Percentiles rank a stretch among this genome's conserved stretches.
Evolutionary conservation across 2,797 vertebrate genomes (phyloP).

Genomic region (Rhinophrynus dorsalis): DNA sequence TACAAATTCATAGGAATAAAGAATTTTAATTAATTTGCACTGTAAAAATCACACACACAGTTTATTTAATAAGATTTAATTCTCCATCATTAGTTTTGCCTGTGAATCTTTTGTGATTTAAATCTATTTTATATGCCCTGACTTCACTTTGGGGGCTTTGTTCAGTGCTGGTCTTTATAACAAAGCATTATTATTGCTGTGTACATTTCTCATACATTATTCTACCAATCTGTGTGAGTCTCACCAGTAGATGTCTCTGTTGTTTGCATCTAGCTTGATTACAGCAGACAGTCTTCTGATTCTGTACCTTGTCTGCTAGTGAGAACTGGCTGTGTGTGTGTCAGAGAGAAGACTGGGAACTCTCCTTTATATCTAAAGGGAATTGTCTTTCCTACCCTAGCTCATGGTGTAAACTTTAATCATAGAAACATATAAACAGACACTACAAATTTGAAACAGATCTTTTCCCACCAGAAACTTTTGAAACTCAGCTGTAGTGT

Average conservation of each 20-base stretch:
- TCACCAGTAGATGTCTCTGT: conserved; percentile 56
- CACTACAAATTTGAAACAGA: conserved; percentile 47
- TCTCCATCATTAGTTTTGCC: no score
- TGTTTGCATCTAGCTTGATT: background rate
- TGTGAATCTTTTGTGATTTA: background rate
- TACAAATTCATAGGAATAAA: no score
- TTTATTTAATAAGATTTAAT: no score
- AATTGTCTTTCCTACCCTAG: conserved; percentile 14
- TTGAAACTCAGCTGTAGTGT: conserved; percentile 32
- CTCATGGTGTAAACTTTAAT: conserved; percentile 50
- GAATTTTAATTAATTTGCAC: no score
- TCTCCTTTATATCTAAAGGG: conserved; percentile 24
- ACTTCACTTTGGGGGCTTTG: no score
- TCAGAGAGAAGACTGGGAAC: conserved; percentile 14
- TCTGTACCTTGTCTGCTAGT: conserved; percentile 30
- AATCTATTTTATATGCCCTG: no score
- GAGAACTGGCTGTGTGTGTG: conserved; percentile 44
- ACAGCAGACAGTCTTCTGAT: background rate
- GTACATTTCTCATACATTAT: background rate
- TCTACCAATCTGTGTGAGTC: background rate
- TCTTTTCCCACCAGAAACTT: conserved; percentile 41
- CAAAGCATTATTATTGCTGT: background rate
- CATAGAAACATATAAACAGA: conserved; percentile 34
- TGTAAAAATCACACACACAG: no score
- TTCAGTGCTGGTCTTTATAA: background rate